These are phyloP conservation scores for Phania funesta DNA, from an alignment of 2,888 invertebrate species.

Conservation along the genomic window DNA sequence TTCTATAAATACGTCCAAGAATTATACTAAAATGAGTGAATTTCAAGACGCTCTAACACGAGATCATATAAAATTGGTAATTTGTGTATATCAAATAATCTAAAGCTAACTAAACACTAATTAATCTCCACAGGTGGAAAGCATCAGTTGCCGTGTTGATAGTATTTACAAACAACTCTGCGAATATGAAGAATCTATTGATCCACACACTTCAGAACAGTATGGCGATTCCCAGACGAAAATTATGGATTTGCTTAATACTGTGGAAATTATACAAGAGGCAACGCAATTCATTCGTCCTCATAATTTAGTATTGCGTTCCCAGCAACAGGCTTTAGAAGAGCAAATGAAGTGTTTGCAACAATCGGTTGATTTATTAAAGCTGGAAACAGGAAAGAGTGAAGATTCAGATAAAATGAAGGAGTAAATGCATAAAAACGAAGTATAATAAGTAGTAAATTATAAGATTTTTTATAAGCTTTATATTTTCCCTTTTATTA, in stretches of 20 bases:
- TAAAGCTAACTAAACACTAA: background rate
- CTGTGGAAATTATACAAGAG: constrained; percentile 58
- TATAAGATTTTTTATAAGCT: too few species aligned
- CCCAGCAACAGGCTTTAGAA: constrained; percentile 56
- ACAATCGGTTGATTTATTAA: constrained; percentile 65
- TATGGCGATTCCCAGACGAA: constrained; percentile 51
- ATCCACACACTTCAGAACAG: constrained; percentile 35
- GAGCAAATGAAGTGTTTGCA: constrained; percentile 68
- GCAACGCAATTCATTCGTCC: constrained; percentile 56
- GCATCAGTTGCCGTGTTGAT: constrained; percentile 67
- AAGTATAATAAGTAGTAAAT: too few species aligned
- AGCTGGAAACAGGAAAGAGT: constrained; percentile 49
- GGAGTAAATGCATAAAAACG: background rate
- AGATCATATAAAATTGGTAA: constrained; percentile 49
- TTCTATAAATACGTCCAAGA: background rate
- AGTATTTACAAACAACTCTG: constrained; percentile 68
- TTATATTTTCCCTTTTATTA: too few species aligned
- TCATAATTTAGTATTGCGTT: constrained; percentile 37
- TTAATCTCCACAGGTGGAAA: constrained; percentile 46
- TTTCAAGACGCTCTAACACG: background rate
- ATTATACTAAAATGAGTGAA: constrained; percentile 23
- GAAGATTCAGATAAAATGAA: constrained; percentile 11
- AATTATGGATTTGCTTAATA: constrained; percentile 68
- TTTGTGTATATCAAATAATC: background rate
- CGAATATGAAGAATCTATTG: constrained; percentile 64